Conservation (phyloP, 2,888 invertebrate genomes). For the Geotrupes spiniger region DNA sequence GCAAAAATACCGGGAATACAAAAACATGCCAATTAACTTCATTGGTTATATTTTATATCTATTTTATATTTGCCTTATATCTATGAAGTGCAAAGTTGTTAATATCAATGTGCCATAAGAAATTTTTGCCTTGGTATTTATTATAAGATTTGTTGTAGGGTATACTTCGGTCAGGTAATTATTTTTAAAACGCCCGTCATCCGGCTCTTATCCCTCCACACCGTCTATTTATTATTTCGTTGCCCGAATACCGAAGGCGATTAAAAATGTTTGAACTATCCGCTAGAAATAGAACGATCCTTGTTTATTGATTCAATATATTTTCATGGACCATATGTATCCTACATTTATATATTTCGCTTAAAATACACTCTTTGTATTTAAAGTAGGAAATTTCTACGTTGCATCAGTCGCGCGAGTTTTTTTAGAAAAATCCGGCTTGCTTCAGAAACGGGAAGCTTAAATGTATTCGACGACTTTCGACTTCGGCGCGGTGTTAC, state of each 20-base stretch:
- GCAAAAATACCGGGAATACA: too few species aligned
- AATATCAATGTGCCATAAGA: too few species aligned
- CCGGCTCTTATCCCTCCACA: slow-evolving; percentile 8
- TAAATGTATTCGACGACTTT: slow-evolving; percentile 2
- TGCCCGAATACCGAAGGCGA: slow-evolving; percentile 12
- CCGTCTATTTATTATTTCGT: slow-evolving; percentile 8
- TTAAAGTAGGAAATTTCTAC: slow-evolving; percentile 2
- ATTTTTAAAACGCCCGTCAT: slow-evolving; percentile 10
- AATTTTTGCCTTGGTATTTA: too few species aligned
- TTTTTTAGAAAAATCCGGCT: neutral
- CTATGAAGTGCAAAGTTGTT: too few species aligned
- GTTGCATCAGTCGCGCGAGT: neutral
- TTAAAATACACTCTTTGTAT: slow-evolving; percentile 1
- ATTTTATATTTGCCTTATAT: too few species aligned
- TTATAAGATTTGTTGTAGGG: too few species aligned
- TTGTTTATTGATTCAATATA: slow-evolving; percentile 29
- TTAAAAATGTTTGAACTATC: slow-evolving; percentile 27
- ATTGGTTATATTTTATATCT: too few species aligned
- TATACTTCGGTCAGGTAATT: slow-evolving; percentile 9
- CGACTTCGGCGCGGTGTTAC: neutral
- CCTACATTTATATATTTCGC: slow-evolving; percentile 5
- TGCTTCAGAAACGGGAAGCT: neutral
- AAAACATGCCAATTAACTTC: too few species aligned
- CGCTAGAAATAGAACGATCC: slow-evolving; percentile 28
- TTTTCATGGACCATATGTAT: slow-evolving; percentile 16